Percentiles rank a stretch among this genome's conserved stretches.
These are phyloP conservation scores for Danio tinwini DNA, from an alignment of 2,797 vertebrate genomes.

Conservation along the genomic window DNA sequence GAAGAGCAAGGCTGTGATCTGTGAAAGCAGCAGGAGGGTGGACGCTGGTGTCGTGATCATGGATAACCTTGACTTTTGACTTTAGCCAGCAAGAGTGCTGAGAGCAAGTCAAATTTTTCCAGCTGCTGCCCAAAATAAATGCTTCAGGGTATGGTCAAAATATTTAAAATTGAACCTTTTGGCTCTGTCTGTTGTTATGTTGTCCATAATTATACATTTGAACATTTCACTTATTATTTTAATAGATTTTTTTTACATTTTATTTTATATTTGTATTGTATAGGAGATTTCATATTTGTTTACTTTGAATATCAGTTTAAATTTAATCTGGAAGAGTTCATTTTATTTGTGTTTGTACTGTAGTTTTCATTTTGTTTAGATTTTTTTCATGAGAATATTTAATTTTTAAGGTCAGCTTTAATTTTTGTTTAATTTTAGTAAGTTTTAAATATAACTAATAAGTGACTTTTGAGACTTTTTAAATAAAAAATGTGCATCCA, in stretches of 20 bases:
- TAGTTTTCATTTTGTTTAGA: too few species aligned
- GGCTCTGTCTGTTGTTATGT: not conserved
- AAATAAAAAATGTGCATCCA: too few species aligned
- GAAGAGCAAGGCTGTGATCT: conserved; percentile 33
- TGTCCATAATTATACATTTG: not conserved
- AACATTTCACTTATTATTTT: not conserved
- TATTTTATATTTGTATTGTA: too few species aligned
- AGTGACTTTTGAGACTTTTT: not conserved
- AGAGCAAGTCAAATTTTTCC: conserved; percentile 35
- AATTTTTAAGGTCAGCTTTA: not conserved
- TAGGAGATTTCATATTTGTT: not conserved
- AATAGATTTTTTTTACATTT: not conserved
- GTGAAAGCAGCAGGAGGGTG: conserved; percentile 24
- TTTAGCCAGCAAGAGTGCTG: conserved; percentile 15
- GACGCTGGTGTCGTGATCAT: conserved; percentile 42
- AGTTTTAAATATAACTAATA: not conserved
- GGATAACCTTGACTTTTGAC: conserved; percentile 58
- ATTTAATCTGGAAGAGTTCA: not conserved
- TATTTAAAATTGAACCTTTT: conserved; percentile 6
- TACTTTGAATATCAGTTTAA: not conserved
- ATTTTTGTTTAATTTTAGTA: not conserved
- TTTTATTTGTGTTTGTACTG: not conserved
- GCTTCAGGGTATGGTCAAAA: conserved; percentile 1
- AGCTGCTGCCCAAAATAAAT: conserved; percentile 9
- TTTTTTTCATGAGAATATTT: too few species aligned